phyloP scores from a whole-genome alignment of 2,113 vertebrate genomes.

The Notarius quadriscutis region DNA sequence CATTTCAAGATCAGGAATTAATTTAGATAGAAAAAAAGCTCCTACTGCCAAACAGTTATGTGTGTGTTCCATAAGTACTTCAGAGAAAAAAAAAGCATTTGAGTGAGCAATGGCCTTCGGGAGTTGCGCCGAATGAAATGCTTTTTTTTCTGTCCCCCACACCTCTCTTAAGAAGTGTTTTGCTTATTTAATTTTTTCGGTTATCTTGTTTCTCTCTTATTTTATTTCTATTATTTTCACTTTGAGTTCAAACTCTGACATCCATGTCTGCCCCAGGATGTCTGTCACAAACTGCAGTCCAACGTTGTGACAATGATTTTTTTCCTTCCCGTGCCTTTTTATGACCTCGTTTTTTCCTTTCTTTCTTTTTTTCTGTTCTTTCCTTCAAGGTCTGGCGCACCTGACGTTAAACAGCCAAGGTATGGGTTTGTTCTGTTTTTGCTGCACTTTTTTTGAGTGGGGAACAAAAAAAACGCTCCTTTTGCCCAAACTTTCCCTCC shows the following conservation, averaged over 20 bases:
- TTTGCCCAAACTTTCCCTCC: slow-evolving; percentile 51
- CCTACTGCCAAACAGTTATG: slow-evolving; percentile 79
- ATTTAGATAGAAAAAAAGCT: slow-evolving; percentile 43
- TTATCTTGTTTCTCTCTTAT: slow-evolving; percentile 31
- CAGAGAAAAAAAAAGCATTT: slow-evolving; percentile 82
- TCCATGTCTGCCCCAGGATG: slow-evolving; percentile 81
- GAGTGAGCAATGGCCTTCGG: slow-evolving; percentile 77
- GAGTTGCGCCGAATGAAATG: slow-evolving; percentile 78
- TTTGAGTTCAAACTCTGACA: slow-evolving; percentile 80
- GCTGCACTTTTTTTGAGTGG: slow-evolving; percentile 55
- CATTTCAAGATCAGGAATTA: background rate
- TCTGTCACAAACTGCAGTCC: slow-evolving; percentile 87
- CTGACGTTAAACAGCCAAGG: slow-evolving; percentile 85
- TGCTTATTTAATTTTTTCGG: slow-evolving; percentile 69
- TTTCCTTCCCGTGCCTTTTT: slow-evolving; percentile 78
- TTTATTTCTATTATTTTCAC: slow-evolving; percentile 52
- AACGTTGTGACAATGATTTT: slow-evolving; percentile 84
- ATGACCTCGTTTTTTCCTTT: slow-evolving; percentile 81
- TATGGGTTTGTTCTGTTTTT: slow-evolving; percentile 76
- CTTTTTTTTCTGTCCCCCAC: slow-evolving; percentile 72
- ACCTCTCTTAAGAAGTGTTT: slow-evolving; percentile 78
- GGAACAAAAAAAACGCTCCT: slow-evolving; percentile 58
- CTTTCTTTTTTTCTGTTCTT: slow-evolving; percentile 78
- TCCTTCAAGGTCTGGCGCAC: slow-evolving; percentile 84
- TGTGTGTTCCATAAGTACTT: slow-evolving; percentile 81